Base-by-base conservation (phyloP, 1,140 invertebrate species). In the Zaprionus lachaisei region DNA sequence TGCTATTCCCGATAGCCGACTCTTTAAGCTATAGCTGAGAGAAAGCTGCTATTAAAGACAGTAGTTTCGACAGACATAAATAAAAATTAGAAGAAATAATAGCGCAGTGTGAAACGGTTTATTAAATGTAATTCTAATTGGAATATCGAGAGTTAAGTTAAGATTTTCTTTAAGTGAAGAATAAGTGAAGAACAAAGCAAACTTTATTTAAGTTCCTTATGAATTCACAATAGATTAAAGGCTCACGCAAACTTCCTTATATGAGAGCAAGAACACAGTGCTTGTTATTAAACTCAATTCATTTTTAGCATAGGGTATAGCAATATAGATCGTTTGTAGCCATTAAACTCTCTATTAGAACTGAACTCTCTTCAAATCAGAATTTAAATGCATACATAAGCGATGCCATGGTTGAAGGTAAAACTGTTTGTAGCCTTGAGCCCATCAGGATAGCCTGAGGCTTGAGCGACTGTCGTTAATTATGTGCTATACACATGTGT, bases 391-490 rank as follows among this genome's bases (percentile, higher is more conserved):
- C 41, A 11, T 47, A 17, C 3, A 47, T n/a, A 9, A 7, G n/a
- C 41, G n/a, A 3, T 17, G n/a, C 41, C 17, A 47, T 47, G 17
- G n/a, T 47, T 17, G n/a, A 47, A 47, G 41, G n/a, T 47, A 7
- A 47, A 41, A 41, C 38, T 17, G n/a, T 47, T 47, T 17, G 41
- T 9, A 9, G 41, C 41, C 41, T 17, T 47, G 41, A 7, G 41
- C n/a, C 4, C 37, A 14, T 15, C 37, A 38, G 41, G 1, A 14
- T 20, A 31, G 51, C 51, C 51, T 26, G 51, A 22, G 51, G 51
- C 51, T 49, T 56, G 65, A 14, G 51, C 44, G 61, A 79, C 65
- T 82, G 83, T 61, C 77, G 79, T 82, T 85, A 86, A 86, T 85
- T 86, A 82, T 85, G 56, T 66, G 17, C 41, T 55, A 47, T 47